Base-by-base conservation (phyloP, 2,888 invertebrate species). In the Drosophila austrosaltans region DNA sequence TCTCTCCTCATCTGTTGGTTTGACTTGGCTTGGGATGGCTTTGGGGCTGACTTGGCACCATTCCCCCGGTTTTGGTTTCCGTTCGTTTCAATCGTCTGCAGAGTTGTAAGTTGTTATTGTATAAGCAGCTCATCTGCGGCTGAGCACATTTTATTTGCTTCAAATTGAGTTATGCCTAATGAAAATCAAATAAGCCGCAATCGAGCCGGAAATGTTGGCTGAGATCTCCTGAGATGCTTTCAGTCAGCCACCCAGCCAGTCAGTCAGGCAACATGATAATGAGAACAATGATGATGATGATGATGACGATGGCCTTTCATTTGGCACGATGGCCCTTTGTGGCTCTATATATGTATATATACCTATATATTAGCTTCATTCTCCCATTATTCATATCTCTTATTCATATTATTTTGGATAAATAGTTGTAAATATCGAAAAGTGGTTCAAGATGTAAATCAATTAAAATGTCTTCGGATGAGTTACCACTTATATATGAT, bases 101-200 rank as follows among this genome's bases (percentile, higher is more conserved):
- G 22, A 53, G 54, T 48, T 60, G 67, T 67, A 28, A 64, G 48
- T 60, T 71, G 75, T 81, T 81, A 87, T 76, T 77, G 72, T 79
- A 78, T 82, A 84, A 85, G 85, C 77, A 87, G 85, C 85, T 86
- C 86, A 81, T 82, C 81, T 80, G 80, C 79, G 85, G 84, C 84
- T 79, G 84, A 82, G 81, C 78, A 73, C 77, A 78, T 83, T 86
- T 87, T 89, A 80, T 87, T 87, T 81, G 89, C 82, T 82, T 89
- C 82, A 86, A 90, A 90, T 90, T 88, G 89, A 90, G 89, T 90
- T 90, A 88, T 82, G 83, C 82, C 82, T 88, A 90, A 90, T 90
- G 88, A 90, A 89, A 90, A 89, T 90, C 87, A 88, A 90, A 90
- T 88, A 90, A 88, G 89, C 80, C 81, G 73, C 83, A 78, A 82